Base-by-base conservation (phyloP, 2,113 vertebrate species). In the Albula goreensis region DNA sequence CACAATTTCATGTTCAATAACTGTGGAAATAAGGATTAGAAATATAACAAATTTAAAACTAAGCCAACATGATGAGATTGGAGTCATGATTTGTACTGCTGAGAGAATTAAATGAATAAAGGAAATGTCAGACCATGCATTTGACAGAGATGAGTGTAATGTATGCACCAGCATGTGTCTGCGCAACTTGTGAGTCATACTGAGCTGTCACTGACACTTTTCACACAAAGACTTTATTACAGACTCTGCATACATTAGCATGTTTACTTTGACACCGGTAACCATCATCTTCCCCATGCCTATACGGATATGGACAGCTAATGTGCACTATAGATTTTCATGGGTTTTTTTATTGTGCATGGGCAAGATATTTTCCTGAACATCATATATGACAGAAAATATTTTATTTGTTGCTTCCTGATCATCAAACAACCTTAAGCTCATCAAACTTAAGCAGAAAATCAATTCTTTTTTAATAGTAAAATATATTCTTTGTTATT, bases 101-200 rank as follows among this genome's bases (percentile, higher is more conserved):
- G 85, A 89, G 80, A 90, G 63, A 79, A 56, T 87, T 89, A 89
- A 89, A 87, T 85, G 83, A 81, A 57, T 84, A 48, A 88, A 15
- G 83, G 86, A 90, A 88, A 86, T 89, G 87, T 60, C 83, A 84
- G 78, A 52, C 49, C 79, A 78, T 52, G 80, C 78, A 31, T 51
- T 85, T 86, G 10, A 11, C 8, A 60, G 56, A 60, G 60, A 63
- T 78, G 50, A 78, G 19, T 51, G 84, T 51, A 84, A 82, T 82
- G 52, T 19, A 82, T 56, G 82, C 52, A 22, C 19, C 49, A 80
- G 84, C 88, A 85, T 89, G 80, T 41, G 60, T 87, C 22, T 82
- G 22, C 41, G 12, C n/a, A 82, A 57, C 63, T 70, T 25, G 81
- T 82, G 81, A 82, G n/a, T 82, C 81, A 82, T 57, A 57, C n/a